Percentiles rank a stretch among this genome's conserved stretches.
phyloP scores from a whole-genome alignment of 2,113 vertebrate species.

The Campylomormyrus numenius region DNA sequence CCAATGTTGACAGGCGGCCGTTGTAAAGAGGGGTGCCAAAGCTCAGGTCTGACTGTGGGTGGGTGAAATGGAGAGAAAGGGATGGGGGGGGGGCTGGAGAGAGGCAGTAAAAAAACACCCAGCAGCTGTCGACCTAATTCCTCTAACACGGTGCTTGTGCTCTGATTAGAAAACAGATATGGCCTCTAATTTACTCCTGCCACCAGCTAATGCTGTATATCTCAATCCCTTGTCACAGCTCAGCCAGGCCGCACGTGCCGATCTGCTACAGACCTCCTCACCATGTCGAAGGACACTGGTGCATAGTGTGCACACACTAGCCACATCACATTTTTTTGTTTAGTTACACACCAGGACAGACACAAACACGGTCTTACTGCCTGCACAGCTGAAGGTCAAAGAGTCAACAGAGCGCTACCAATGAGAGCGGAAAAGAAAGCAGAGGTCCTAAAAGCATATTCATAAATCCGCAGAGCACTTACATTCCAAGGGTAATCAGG shows the following conservation, averaged over 20 bases:
- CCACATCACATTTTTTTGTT: not conserved
- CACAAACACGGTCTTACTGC: not conserved
- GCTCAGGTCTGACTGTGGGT: constrained; percentile 20
- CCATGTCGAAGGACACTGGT: not conserved
- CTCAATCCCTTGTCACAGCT: constrained; percentile 62
- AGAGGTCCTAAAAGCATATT: not conserved
- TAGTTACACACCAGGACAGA: not conserved
- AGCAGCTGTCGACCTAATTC: constrained; percentile 96
- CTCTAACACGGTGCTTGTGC: constrained; percentile 88
- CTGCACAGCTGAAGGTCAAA: not conserved
- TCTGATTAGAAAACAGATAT: constrained; percentile 94
- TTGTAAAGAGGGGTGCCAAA: constrained; percentile 25
- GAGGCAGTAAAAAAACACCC: constrained; percentile 46
- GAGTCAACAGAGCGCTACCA: not conserved
- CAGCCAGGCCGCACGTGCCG: not conserved
- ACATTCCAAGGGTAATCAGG: not conserved
- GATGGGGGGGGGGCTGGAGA: constrained; percentile 50
- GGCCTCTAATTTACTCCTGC: constrained; percentile 89
- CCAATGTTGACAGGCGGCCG: constrained; percentile 24
- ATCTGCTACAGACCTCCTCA: not conserved
- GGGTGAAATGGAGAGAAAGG: constrained; percentile 50
- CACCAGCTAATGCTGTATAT: constrained; percentile 85
- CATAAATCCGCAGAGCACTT: not conserved
- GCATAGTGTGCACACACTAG: not conserved
- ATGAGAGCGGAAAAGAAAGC: not conserved